phyloP scores from a whole-genome alignment of 2,797 vertebrate species.

The Lateolabrax maculatus region DNA sequence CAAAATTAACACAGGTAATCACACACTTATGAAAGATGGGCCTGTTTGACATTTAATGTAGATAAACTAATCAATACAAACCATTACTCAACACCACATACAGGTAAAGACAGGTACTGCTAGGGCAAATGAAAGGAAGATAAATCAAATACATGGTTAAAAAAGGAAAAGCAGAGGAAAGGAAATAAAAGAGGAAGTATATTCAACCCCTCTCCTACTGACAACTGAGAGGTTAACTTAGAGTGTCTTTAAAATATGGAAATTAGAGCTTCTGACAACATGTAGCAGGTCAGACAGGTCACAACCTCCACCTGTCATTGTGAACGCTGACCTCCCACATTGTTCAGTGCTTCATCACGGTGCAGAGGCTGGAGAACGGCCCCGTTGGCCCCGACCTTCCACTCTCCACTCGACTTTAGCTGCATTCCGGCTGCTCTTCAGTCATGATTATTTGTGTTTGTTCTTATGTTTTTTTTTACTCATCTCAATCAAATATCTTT shows the following conservation, averaged over 20 bases:
- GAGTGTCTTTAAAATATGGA: slow-evolving; percentile 22
- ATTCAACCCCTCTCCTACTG: not conserved
- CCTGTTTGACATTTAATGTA: not conserved
- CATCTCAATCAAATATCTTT: not conserved
- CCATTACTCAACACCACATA: not conserved
- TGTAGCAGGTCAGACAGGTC: slow-evolving; percentile 47
- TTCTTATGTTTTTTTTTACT: not conserved
- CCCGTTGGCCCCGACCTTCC: not conserved
- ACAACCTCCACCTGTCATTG: slow-evolving; percentile 43
- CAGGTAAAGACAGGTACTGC: not conserved
- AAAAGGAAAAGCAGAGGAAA: not conserved
- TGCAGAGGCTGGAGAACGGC: slow-evolving; percentile 10
- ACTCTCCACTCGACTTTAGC: not conserved
- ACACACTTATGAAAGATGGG: not conserved
- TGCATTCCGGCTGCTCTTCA: not conserved
- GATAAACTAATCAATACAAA: not conserved
- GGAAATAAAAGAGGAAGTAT: not conserved
- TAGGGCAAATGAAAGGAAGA: not conserved
- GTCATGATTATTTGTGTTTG: rapidly evolving
- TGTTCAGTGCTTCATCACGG: slow-evolving; percentile 1
- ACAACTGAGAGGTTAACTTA: not conserved
- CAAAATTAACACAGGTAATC: not conserved
- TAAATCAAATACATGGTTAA: not conserved
- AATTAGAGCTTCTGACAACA: slow-evolving; percentile 21
- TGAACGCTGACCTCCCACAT: slow-evolving; percentile 56